Conservation (phyloP, 2,888 invertebrate genomes). For the Hydroisotoma schaefferi region DNA sequence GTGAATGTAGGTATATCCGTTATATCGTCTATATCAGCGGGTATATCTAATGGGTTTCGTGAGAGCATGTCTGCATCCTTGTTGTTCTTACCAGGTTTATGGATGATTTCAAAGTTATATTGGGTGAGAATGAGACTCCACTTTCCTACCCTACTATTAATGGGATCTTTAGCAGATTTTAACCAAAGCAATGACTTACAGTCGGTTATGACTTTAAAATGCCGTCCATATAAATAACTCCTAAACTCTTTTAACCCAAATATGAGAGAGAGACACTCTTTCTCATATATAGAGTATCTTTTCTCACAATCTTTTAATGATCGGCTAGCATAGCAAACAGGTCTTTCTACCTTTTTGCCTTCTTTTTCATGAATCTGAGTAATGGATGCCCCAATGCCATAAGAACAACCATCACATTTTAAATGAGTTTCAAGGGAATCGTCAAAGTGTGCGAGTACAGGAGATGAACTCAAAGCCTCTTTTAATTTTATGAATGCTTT, state of each 20-base stretch:
- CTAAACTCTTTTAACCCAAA: constrained; percentile 4
- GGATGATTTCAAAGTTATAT: neutral
- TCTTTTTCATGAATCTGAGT: constrained; percentile 1
- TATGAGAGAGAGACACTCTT: too few species aligned
- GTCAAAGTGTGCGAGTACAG: constrained; percentile 2
- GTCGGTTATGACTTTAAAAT: constrained; percentile 10
- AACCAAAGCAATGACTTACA: constrained; percentile 9
- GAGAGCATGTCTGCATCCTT: neutral
- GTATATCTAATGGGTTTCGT: neutral
- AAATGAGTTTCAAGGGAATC: neutral
- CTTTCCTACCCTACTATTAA: constrained; percentile 1
- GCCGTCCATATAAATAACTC: constrained; percentile 14
- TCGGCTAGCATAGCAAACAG: constrained; percentile 7
- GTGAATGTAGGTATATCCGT: too few species aligned
- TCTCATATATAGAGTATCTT: too few species aligned
- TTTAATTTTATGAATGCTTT: constrained; percentile 9
- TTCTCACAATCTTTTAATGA: neutral
- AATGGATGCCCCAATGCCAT: constrained; percentile 5
- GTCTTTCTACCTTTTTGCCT: neutral
- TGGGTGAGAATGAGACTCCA: constrained; percentile 12
- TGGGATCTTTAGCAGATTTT: constrained; percentile 9
- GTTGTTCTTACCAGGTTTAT: neutral
- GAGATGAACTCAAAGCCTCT: neutral
- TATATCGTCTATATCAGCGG: neutral
- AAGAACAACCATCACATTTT: constrained; percentile 1